Evolutionary conservation across 2,888 invertebrate species (phyloP).

Genomic region (Nemurella pictetii): DNA sequence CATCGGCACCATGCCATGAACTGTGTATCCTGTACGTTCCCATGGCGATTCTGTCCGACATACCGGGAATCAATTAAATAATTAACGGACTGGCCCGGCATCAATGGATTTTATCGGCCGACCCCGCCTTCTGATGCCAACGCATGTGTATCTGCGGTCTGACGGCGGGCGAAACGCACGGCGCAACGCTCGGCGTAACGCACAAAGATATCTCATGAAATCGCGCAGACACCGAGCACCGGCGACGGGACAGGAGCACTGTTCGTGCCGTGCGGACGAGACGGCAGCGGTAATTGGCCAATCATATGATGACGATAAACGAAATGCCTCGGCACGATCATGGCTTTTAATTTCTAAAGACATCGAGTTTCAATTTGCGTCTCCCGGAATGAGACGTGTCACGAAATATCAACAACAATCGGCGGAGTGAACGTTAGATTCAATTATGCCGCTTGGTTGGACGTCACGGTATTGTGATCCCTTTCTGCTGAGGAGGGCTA

Average conservation of each 20-base stretch:
- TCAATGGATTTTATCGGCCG: not conserved
- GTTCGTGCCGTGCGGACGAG: not conserved
- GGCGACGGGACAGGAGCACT: too few relatives aligned
- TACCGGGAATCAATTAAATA: not conserved
- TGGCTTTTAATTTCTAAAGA: not conserved
- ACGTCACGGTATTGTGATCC: too few relatives aligned
- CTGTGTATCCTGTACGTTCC: not conserved
- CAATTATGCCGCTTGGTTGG: too few relatives aligned
- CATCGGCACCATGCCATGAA: not conserved
- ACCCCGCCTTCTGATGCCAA: not conserved
- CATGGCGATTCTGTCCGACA: not conserved
- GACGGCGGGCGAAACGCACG: too few relatives aligned
- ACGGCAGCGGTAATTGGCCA: not conserved
- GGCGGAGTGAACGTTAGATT: not conserved
- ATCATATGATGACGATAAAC: not conserved
- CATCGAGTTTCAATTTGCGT: not conserved
- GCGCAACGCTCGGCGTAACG: too few relatives aligned
- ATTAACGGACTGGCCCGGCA: not conserved
- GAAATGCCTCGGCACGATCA: not conserved
- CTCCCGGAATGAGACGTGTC: not conserved
- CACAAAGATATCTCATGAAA: too few relatives aligned
- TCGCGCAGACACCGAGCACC: too few relatives aligned
- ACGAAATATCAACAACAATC: not conserved
- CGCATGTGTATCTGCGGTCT: not conserved
- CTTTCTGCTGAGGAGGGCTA: too few relatives aligned